Percentiles rank a stretch among this genome's conserved stretches.
Evolutionary conservation across 2,888 invertebrate genomes (phyloP).

Genomic region (Laothoe populi): DNA sequence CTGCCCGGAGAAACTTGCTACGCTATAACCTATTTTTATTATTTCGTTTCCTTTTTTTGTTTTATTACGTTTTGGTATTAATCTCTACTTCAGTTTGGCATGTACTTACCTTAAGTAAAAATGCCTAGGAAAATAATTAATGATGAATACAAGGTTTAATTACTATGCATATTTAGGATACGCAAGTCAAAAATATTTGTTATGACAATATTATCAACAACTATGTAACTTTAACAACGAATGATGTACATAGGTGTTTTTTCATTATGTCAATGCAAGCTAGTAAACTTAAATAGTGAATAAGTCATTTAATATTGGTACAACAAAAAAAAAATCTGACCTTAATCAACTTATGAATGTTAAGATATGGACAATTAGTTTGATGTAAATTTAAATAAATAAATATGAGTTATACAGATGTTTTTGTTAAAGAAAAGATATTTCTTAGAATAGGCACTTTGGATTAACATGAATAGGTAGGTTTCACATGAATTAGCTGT

Average conservation of each 20-base stretch:
- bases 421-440: too few relatives aligned
- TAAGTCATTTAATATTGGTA: too few relatives aligned
- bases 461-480: too few relatives aligned
- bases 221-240: background rate
- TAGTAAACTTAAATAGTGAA: too few relatives aligned
- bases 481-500: too few relatives aligned
- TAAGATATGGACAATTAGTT: too few relatives aligned
- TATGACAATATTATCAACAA: background rate
- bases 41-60: conserved; percentile 70
- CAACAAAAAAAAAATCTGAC: too few relatives aligned
- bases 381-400: too few relatives aligned
- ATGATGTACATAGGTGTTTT: background rate
- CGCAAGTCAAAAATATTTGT: background rate
- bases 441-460: too few relatives aligned
- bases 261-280: background rate
- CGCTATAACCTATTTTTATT: conserved; percentile 80
- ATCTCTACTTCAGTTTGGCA: conserved; percentile 57
- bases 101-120: conserved; percentile 18
- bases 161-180: background rate
- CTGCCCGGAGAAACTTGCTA: conserved; percentile 77
- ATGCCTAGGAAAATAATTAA: background rate
- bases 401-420: too few relatives aligned
- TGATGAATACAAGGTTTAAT: conserved; percentile 3
- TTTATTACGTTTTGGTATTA: conserved; percentile 71
- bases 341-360: too few relatives aligned